phyloP scores from a whole-genome alignment of 2,113 vertebrate genomes.

The Scolopax mira region DNA sequence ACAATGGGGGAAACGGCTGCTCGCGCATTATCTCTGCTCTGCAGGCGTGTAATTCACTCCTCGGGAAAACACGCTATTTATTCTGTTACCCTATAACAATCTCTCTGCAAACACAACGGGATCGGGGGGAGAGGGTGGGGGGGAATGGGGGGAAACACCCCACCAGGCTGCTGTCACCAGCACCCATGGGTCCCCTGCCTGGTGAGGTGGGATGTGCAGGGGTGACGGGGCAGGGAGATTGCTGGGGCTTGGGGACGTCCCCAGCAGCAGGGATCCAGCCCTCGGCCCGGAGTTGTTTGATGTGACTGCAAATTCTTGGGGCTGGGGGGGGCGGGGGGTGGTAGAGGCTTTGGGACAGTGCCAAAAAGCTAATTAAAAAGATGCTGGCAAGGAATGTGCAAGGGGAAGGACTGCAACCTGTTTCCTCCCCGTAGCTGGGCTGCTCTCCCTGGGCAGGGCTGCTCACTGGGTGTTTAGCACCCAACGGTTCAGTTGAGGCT shows the following conservation, averaged over 20 bases:
- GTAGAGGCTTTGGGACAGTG: not conserved
- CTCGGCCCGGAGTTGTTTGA: fast-evolving
- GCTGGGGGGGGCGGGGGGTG: not conserved
- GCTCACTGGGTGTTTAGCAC: fast-evolving
- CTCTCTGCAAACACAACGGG: conserved; percentile 58
- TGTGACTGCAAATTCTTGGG: not conserved
- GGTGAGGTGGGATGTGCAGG: fast-evolving
- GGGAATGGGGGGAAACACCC: not conserved
- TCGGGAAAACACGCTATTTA: conserved; percentile 66
- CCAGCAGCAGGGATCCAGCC: fast-evolving
- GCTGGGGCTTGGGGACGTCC: fast-evolving
- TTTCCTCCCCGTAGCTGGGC: not conserved
- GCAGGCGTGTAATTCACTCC: conserved; percentile 74
- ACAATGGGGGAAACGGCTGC: conserved; percentile 61
- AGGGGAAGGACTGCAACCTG: not conserved
- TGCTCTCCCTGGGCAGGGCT: not conserved
- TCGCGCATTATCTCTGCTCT: conserved; percentile 69
- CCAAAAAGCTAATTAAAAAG: not conserved
- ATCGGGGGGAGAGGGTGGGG: fast-evolving
- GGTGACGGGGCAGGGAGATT: not conserved
- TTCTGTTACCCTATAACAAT: conserved; percentile 62
- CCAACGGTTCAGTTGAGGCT: fast-evolving
- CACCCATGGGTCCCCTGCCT: not conserved
- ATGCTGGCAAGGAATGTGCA: not conserved
- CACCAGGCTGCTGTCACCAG: not conserved